phyloP scores from a whole-genome alignment of 2,888 invertebrate genomes.

The Petrolisthes manimaculis region DNA sequence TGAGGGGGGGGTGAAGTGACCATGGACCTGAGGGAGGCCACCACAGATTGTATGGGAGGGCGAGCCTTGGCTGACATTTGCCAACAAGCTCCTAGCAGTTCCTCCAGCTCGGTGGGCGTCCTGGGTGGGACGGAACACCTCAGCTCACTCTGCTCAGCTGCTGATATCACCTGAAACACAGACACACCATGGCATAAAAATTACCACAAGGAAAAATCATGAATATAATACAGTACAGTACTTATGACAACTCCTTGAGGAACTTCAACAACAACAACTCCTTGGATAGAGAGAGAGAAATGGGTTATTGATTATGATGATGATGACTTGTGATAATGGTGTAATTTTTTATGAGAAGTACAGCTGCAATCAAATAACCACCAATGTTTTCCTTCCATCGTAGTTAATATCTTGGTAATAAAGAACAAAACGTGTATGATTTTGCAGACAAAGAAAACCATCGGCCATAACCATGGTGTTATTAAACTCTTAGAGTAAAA shows the following conservation, averaged over 20 bases:
- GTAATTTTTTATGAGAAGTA: too few relatives aligned
- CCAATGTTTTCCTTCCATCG: too few relatives aligned
- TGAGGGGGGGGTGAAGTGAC: constrained; percentile 11
- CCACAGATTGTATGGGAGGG: constrained; percentile 70
- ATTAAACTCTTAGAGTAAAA: too few relatives aligned
- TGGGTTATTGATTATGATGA: too few relatives aligned
- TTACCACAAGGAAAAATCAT: constrained; percentile 44
- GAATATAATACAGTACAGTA: background rate
- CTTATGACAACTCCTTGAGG: background rate
- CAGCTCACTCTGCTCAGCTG: constrained; percentile 42
- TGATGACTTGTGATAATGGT: too few relatives aligned
- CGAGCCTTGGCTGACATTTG: constrained; percentile 69
- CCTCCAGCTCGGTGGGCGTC: constrained; percentile 68
- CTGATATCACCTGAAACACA: constrained; percentile 34
- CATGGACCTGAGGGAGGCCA: constrained; percentile 60
- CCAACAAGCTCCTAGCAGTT: constrained; percentile 69
- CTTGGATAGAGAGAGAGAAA: background rate
- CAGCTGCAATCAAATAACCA: too few relatives aligned
- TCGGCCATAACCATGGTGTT: too few relatives aligned
- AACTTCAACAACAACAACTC: too few relatives aligned
- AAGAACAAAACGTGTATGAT: too few relatives aligned
- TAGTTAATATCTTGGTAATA: too few relatives aligned
- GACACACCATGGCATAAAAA: constrained; percentile 52
- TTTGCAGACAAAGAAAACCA: too few relatives aligned
- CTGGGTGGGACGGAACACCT: constrained; percentile 67